Conservation (phyloP, 1,140 invertebrate species). For the Lasioglossum albipes region DNA sequence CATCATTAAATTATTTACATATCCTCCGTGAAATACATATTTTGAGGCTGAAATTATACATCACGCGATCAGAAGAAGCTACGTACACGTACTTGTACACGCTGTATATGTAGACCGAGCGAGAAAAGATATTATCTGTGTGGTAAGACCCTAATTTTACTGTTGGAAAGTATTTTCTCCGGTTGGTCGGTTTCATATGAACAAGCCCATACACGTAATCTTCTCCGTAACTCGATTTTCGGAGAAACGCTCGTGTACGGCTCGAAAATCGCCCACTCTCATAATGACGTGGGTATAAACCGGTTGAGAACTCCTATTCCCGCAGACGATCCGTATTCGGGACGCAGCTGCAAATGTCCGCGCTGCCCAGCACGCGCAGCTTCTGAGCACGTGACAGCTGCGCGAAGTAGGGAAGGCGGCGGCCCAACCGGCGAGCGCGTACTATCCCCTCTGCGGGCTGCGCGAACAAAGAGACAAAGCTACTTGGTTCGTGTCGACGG, state of each 20-base stretch:
- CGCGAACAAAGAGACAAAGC: conserved; percentile 74
- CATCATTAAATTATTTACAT: too few species aligned
- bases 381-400: conserved; percentile 46
- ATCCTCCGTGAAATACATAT: too few species aligned
- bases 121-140: background rate
- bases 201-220: background rate
- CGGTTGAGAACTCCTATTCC: conserved; percentile 47
- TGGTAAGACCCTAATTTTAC: background rate
- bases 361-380: conserved; percentile 55
- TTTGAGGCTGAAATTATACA: background rate
- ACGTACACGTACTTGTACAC: too few species aligned
- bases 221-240: background rate
- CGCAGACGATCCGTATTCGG: conserved; percentile 59
- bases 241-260: background rate
- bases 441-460: conserved; percentile 31
- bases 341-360: conserved; percentile 61
- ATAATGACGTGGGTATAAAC: background rate
- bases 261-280: background rate
- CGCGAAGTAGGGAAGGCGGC: conserved; percentile 24
- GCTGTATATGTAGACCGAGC: too few species aligned
- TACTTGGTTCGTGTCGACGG: conserved; percentile 56
- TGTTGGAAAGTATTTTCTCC: background rate
- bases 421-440: background rate
- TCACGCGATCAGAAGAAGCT: background rate
- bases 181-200: background rate